phyloP scores from a whole-genome alignment of 2,797 vertebrate genomes.

The Lacerta viridis region DNA sequence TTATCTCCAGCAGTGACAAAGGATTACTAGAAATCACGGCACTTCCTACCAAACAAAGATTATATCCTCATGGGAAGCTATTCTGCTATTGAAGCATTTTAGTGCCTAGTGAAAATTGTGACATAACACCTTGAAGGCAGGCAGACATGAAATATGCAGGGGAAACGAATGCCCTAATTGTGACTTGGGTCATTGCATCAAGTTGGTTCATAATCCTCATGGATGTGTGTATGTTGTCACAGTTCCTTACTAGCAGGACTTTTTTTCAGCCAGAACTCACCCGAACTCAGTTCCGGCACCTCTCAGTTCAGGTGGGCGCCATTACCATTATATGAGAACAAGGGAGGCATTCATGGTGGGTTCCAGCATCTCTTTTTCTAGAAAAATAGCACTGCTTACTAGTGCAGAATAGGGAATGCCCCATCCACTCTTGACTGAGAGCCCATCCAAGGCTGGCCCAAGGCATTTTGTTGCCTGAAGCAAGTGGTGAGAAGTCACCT shows the following conservation, averaged over 20 bases:
- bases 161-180: background rate
- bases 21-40: background rate
- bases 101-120: background rate
- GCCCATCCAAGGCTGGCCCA: too few species aligned
- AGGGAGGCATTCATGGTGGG: too few species aligned
- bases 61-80: background rate
- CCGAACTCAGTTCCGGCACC: background rate
- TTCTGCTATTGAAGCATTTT: background rate
- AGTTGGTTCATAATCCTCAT: background rate
- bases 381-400: too few species aligned
- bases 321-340: too few species aligned
- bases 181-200: background rate
- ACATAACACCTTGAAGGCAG: background rate
- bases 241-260: too few species aligned
- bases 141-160: background rate
- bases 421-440: too few species aligned
- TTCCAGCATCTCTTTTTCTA: too few species aligned
- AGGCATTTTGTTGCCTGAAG: too few species aligned
- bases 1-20: slow-evolving; percentile 14
- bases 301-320: background rate
- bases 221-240: too few species aligned
- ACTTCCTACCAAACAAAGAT: background rate
- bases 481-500: too few species aligned
- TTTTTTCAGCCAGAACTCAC: too few species aligned
- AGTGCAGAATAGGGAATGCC: too few species aligned